Evolutionary conservation across 2,888 invertebrate species (phyloP), one percentile per base, ranked within the genome.

Genomic region (Glomeris marginata): DNA sequence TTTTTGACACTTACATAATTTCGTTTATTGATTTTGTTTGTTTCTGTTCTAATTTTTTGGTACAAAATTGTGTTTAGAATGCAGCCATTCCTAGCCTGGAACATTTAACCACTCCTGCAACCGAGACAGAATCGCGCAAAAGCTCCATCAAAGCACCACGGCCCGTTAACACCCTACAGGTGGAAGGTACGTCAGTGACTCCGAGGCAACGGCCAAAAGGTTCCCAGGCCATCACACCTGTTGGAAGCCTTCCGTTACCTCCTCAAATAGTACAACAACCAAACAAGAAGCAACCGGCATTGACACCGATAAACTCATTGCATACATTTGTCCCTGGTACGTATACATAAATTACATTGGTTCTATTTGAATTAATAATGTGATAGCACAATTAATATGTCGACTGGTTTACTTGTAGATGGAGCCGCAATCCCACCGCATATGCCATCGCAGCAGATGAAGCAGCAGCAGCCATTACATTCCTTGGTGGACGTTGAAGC

Each of bases 151-250:
- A 71, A 59, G 63, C 69, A n/a, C 60, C 61, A 43, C 61, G 63
- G 49, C 67, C 71, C 57, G 66, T 72, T 28, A 55, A 48, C 50
- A 40, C 41, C 15, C 47, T 52, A 47, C 42, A 41, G 45, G 43
- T 33, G 22, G 47, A 47, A 44, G 66, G 66, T 51, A 87, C 87
- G 2, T 83, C 83, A 56, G 84, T 87, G 21, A 81, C 81, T 47
- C 86, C 86, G 2, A 71, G 86, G 47, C 84, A 85, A 64, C 71
- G 87, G 57, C 87, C 87, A 10, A 85, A 85, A 64, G 81, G 64
- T 42, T 55, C 56, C 50, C 58, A 57, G 52, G 44, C 54, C 51
- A 11, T 41, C n/a, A 49, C 54, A 44, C 57, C 52, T 21, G 57
- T 57, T 15, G 58, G 59, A 10, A 55, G 57, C 49, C 53, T 59